These are phyloP conservation scores for Sylvilagus floridanus DNA, from an alignment of 2,797 vertebrate genomes.

Conservation along the genomic window DNA sequence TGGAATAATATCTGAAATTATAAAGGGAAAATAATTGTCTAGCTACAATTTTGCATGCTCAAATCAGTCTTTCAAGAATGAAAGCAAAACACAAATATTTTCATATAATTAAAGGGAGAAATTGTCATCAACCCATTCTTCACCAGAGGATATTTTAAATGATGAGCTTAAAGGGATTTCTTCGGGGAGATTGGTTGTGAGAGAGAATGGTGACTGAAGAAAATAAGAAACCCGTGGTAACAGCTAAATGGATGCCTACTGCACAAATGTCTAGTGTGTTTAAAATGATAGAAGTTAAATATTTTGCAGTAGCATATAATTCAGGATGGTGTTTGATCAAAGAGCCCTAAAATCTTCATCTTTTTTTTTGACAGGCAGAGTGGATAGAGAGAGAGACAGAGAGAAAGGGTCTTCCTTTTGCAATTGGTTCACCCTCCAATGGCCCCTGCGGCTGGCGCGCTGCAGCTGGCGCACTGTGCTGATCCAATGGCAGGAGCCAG, in stretches of 20 bases:
- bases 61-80: slow-evolving; percentile 4
- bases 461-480: too few relatives aligned
- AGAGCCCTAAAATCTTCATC: background rate
- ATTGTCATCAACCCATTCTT: background rate
- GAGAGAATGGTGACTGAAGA: background rate
- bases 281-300: background rate
- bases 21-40: background rate
- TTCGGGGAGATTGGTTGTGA: background rate
- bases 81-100: background rate
- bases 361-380: background rate
- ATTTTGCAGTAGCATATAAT: background rate
- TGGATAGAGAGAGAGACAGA: too few relatives aligned
- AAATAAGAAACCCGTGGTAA: background rate
- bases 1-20: background rate
- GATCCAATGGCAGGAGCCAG: too few relatives aligned
- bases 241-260: background rate
- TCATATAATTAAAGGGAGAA: background rate
- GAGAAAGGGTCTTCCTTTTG: too few relatives aligned
- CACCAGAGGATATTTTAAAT: background rate
- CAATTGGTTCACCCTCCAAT: too few relatives aligned
- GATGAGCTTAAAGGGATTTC: background rate
- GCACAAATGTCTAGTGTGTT: background rate
- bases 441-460: too few relatives aligned
- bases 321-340: background rate
- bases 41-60: background rate